A percentile compares a stretch with the other conserved stretches of the same genome.
These are phyloP conservation scores for Oxytorus armatus DNA, from an alignment of 2,888 invertebrate species.

Conservation along the genomic window DNA sequence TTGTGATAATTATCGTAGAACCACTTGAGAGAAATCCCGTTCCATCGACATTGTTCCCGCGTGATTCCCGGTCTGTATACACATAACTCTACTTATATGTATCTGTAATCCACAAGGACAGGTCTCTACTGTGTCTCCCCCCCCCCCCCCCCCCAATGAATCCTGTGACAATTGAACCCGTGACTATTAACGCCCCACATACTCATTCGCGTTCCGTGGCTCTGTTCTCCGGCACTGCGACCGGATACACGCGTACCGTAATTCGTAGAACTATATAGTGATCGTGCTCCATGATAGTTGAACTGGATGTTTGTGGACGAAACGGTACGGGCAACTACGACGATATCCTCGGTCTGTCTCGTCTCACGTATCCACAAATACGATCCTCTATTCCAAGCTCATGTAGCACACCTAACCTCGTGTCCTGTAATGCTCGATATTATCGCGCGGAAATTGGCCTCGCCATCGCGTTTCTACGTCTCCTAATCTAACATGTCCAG, in stretches of 20 bases:
- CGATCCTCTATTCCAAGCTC: constrained; percentile 1
- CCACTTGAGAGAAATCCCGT: constrained; percentile 44
- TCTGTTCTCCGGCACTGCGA: too few relatives aligned
- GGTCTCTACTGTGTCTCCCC: constrained; percentile 10
- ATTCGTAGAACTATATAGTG: constrained; percentile 22
- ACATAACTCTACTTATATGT: constrained; percentile 5
- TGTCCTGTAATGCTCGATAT: constrained; percentile 40
- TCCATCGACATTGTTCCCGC: constrained; percentile 25
- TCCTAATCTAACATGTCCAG: constrained; percentile 68
- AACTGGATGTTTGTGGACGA: neutral
- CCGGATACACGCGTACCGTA: constrained; percentile 8
- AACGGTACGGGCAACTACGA: constrained; percentile 10
- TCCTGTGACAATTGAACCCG: constrained; percentile 45
- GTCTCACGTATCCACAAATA: constrained; percentile 8
- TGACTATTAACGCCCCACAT: constrained; percentile 45
- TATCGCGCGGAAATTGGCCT: constrained; percentile 65
- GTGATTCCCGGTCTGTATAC: neutral
- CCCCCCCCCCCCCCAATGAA: neutral
- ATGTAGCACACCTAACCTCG: constrained; percentile 13
- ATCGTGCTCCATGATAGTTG: constrained; percentile 18
- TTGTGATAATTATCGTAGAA: constrained; percentile 63
- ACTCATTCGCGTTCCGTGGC: constrained; percentile 52
- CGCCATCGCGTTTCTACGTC: constrained; percentile 55
- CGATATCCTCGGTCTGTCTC: constrained; percentile 51
- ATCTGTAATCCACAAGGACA: constrained; percentile 29